Evolutionary conservation across 2,113 vertebrate genomes (phyloP).

Genomic region (Caranx ignobilis): DNA sequence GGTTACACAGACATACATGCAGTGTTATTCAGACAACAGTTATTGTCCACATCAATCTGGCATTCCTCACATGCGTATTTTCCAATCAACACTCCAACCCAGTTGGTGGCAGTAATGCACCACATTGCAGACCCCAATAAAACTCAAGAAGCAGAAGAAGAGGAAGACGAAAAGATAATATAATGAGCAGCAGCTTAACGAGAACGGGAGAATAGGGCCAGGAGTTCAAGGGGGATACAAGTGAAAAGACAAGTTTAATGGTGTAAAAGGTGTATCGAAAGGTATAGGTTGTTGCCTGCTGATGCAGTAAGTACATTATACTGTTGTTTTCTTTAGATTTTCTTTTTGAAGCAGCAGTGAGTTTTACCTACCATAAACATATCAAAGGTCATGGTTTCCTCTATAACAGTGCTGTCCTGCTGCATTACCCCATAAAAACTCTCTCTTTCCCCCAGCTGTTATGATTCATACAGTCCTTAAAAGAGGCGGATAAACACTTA

Average conservation of each 20-base stretch:
- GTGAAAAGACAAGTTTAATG: not conserved
- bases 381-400: constrained; percentile 30
- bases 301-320: not conserved
- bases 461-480: constrained; percentile 77
- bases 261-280: not conserved
- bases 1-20: too few species aligned
- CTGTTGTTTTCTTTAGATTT: not conserved
- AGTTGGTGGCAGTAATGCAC: too few species aligned
- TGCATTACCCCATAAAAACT: constrained; percentile 32
- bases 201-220: too few species aligned
- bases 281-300: not conserved
- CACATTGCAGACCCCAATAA: too few species aligned
- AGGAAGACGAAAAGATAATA: too few species aligned
- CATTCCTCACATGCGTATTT: too few species aligned
- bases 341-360: not conserved
- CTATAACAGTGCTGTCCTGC: constrained; percentile 15
- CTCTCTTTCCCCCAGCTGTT: constrained; percentile 40
- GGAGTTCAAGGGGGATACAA: not conserved
- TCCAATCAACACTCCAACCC: too few species aligned
- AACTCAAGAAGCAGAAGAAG: too few species aligned
- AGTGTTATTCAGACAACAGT: too few species aligned
- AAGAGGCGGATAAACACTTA: constrained; percentile 67
- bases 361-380: constrained; percentile 34
- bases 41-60: too few species aligned
- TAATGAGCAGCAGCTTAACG: too few species aligned